Evolutionary conservation across 2,888 invertebrate species (phyloP), one percentile per base, ranked within the genome.

Genomic region (Callimorpha dominula): DNA sequence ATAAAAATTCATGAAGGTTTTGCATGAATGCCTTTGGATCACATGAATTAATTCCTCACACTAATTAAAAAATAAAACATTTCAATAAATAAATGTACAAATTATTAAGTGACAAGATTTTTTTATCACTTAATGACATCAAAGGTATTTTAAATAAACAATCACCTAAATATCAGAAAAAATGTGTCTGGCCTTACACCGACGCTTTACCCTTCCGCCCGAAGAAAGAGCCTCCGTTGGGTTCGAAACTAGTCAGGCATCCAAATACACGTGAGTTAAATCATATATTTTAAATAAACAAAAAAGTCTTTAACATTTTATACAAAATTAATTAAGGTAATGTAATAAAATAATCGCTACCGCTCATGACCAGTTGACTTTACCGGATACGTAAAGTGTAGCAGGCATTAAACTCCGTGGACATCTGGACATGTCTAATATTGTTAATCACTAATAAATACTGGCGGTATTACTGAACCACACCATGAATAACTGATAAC

Each of bases 381-480:
- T 43, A 72, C 83, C 83, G 82, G 82, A 84, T 80, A 82, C 42
- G 81, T 74, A 72, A 74, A 80, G 77, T 71, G 74, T 70, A 72
- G 46, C 54, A 66, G 57, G 60, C 66, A 54, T 71, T 80, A 67
- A 73, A 70, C 70, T 79, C 74, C 64, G 69, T 65, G 52, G 77
- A 85, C 85, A 83, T 81, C 84, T 81, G 83, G 75, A 77, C 79
- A 49, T 54, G 63, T 77, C 73, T 81, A 46, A 71, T 65, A 81
- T 79, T 71, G 74, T 65, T 46, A 57, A 81, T 80, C 70, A 68
- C 65, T 65, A 72, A 83, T 79, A 73, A 81, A 82, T 67, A 76
- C 62, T 62, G 66, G 66, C 46, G 74, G 40, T 43, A 52, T 74
- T n/a, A 70, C 40, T 63, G 54, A 14, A 57, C 70, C 57, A 65